Percentiles rank a stretch among this genome's conserved stretches.
Conservation (phyloP, 2,113 vertebrate species). For the Oxyruncus cristatus region DNA sequence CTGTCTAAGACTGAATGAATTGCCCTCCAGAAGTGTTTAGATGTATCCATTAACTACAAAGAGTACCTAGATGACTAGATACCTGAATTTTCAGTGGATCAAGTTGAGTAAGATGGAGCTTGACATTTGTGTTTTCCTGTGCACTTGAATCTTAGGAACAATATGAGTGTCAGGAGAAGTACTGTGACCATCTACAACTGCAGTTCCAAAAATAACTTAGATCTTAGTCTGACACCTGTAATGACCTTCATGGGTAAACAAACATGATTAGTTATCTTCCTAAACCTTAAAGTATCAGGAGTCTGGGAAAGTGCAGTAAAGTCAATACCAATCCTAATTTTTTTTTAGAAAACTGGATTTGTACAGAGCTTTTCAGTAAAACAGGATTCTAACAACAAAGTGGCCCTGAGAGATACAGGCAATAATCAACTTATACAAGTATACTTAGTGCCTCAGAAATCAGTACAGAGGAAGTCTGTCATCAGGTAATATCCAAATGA, state of each 20-base stretch:
- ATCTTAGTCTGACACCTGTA: background rate
- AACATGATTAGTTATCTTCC: background rate
- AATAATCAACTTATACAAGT: background rate
- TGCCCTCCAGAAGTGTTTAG: conserved; percentile 52
- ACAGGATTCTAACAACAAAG: background rate
- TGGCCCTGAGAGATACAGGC: background rate
- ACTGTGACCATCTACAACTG: background rate
- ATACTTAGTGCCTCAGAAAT: background rate
- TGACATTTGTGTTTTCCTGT: background rate
- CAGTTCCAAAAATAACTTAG: background rate
- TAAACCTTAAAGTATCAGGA: background rate
- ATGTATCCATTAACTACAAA: conserved; percentile 58
- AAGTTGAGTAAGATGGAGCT: background rate
- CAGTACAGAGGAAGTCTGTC: background rate
- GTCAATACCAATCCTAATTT: background rate
- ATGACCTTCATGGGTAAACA: background rate
- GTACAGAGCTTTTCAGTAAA: background rate
- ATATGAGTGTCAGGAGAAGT: background rate
- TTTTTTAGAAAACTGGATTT: background rate
- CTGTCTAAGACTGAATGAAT: conserved; percentile 16
- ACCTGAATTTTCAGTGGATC: background rate
- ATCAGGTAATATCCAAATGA: background rate
- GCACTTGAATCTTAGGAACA: background rate
- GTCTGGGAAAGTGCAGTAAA: background rate
- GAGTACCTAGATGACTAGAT: conserved; percentile 21